Conservation (phyloP, 2,888 invertebrate species). For the Ernsta delagoae region DNA sequence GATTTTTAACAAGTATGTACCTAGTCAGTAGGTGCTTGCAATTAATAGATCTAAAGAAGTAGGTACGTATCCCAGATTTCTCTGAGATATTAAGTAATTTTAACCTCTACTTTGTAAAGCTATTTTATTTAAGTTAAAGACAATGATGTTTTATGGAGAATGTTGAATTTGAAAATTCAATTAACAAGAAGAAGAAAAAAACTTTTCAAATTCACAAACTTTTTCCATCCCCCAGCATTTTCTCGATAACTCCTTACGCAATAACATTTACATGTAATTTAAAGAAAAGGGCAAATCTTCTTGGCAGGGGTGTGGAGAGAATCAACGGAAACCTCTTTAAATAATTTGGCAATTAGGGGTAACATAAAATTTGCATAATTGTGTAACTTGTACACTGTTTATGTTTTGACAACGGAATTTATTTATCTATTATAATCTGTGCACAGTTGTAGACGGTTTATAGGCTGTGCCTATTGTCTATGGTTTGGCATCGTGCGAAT, state of each 20-base stretch:
- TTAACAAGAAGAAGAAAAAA: conserved; percentile 51
- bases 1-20: too few species aligned
- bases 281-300: conserved; percentile 60
- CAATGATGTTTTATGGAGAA: background rate
- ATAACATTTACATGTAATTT: conserved; percentile 78
- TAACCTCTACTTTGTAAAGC: background rate
- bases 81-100: too few species aligned
- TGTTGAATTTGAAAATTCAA: conserved; percentile 17
- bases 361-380: conserved; percentile 83
- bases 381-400: conserved; percentile 78
- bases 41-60: too few species aligned
- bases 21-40: too few species aligned
- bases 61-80: background rate
- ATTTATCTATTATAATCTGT: conserved; percentile 47
- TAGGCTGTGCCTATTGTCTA: conserved; percentile 4
- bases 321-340: conserved; percentile 82
- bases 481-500: background rate
- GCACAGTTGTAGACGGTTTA: conserved; percentile 5
- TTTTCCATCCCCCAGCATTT: conserved; percentile 54
- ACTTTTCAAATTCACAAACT: conserved; percentile 57
- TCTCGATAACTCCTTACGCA: conserved; percentile 63
- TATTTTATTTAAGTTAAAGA: background rate
- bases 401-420: conserved; percentile 75
- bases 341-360: conserved; percentile 84
- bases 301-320: conserved; percentile 55